A percentile compares a stretch with the other conserved stretches of the same genome.
Conservation (phyloP, 2,113 vertebrate genomes). For the Stigmatopora nigra region DNA sequence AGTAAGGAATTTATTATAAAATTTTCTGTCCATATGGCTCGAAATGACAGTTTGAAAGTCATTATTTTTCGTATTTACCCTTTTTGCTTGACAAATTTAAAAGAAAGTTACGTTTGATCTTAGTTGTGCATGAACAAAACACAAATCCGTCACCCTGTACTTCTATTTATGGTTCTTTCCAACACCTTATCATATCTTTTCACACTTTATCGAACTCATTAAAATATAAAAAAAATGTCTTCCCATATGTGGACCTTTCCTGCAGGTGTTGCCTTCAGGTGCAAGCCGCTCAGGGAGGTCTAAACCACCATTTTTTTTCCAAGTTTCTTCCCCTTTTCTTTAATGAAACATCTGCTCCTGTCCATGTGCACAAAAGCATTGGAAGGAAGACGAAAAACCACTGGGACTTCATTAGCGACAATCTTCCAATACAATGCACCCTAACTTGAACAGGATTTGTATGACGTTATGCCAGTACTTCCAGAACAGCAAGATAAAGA, state of each 20-base stretch:
- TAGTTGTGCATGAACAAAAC: neutral
- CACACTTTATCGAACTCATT: neutral
- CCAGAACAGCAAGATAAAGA: neutral
- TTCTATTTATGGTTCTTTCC: neutral
- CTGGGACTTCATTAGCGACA: constrained; percentile 5
- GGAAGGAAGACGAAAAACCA: neutral
- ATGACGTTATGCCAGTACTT: neutral
- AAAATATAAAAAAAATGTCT: neutral
- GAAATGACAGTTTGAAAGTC: too few relatives aligned
- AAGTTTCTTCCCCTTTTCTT: neutral
- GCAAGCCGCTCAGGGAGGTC: neutral
- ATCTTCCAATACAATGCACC: neutral
- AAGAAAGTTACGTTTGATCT: too few relatives aligned
- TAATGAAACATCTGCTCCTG: neutral
- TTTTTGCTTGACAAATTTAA: too few relatives aligned
- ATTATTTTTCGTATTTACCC: too few relatives aligned
- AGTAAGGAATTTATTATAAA: too few relatives aligned
- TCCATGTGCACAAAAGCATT: neutral
- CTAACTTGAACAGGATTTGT: neutral
- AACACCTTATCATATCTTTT: neutral
- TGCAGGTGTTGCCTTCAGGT: constrained; percentile 1
- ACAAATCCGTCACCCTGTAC: neutral
- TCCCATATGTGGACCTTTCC: neutral
- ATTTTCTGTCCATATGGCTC: too few relatives aligned
- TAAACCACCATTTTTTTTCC: neutral